phyloP scores from a whole-genome alignment of 2,113 vertebrate species.

The Rynchops niger region DNA sequence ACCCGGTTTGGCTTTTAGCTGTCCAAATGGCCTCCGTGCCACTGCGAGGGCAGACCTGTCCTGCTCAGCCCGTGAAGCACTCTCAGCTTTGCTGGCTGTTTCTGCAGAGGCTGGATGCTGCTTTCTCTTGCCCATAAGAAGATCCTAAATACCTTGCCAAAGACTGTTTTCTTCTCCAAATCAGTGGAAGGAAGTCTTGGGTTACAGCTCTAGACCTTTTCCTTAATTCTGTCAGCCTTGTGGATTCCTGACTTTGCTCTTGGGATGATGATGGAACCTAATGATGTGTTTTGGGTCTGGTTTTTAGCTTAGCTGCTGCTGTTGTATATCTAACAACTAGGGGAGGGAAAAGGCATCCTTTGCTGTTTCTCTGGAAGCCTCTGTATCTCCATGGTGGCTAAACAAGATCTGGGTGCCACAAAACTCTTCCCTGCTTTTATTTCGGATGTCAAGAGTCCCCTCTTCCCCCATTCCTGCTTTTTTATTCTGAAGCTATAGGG shows the following conservation, averaged over 20 bases:
- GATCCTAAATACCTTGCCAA: background rate
- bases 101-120: background rate
- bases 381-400: background rate
- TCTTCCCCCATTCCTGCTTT: background rate
- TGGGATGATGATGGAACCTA: background rate
- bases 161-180: background rate
- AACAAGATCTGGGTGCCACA: background rate
- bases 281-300: background rate
- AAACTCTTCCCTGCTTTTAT: background rate
- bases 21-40: too few species aligned
- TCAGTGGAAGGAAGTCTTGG: background rate
- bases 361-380: background rate
- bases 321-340: background rate
- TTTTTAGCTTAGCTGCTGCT: background rate
- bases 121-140: background rate
- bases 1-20: background rate
- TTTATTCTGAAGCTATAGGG: background rate
- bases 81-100: background rate
- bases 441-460: background rate
- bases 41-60: rapidly evolving
- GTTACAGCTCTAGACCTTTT: background rate
- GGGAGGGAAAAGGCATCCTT: background rate
- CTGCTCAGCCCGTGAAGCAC: rapidly evolving
- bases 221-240: background rate
- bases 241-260: background rate